Evolutionary conservation across 2,797 vertebrate genomes (phyloP), one percentile per base, ranked within the genome.

Genomic region (Pseudochirops cupreus): DNA sequence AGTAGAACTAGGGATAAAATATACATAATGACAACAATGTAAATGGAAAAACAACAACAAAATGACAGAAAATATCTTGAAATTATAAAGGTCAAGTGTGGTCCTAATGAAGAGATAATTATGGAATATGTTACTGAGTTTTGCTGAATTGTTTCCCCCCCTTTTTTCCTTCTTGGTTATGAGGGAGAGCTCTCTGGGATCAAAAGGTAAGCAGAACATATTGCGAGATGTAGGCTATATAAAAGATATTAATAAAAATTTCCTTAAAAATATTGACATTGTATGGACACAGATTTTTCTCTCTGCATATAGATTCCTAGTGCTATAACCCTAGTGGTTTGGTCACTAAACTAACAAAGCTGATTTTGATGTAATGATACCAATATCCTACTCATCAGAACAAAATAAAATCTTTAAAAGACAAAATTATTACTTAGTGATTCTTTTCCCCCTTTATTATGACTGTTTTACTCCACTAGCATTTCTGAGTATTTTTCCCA

Each of bases 301-400:
- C 46, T 46, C 26, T 29, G 26, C 11, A 28, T 14, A 56, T 9
- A 58, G 26, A 29, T 18, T 12, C 91, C 57, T 5, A 31, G 6
- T n/a, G 1, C 11, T 31, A 33, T 24, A 31, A n/a, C 52, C 92
- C 58, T 21, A 3, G 39, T 1, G 28, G 33, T 18, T 14, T 21
- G 24, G 54, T 33, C 58, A 74, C 10, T 14, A 62, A 58, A 46
- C 13, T 50, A 59, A 92, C 28, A 59, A 50, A 91, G 24, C 11
- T 21, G 5, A 50, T 57, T 62, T 12, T 24, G 28, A 24, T 0
- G 3, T 2, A 7, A 33, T 54, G 12, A 57, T 1, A 5, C 3
- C 29, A 52, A 93, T 94, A 54, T 28, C 53, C 50, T 52, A 28
- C 21, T 4, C 0, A 29, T 28, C 0, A 26, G 1, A 1, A 74